phyloP scores from a whole-genome alignment of 2,797 vertebrate genomes.

The Pelodytes ibericus region DNA sequence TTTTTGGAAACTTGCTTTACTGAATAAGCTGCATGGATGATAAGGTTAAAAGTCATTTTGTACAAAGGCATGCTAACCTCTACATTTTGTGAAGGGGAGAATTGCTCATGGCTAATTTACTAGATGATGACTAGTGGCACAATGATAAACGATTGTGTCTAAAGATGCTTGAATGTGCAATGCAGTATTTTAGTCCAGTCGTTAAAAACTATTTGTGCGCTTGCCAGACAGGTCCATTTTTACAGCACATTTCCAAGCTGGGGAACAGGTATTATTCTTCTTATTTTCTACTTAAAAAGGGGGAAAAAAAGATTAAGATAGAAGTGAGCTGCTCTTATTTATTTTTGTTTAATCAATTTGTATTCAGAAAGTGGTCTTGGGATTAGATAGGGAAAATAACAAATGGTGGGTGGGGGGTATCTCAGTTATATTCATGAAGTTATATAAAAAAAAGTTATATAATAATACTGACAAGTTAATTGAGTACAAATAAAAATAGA shows the following conservation, averaged over 20 bases:
- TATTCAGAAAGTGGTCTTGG: no score
- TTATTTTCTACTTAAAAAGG: conserved; percentile 18
- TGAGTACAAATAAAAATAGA: no score
- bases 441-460: no score
- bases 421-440: no score
- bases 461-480: no score
- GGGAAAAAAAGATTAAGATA: neutral
- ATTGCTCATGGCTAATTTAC: conserved; percentile 80
- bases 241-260: no score
- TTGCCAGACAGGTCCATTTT: conserved; percentile 1
- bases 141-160: conserved; percentile 75
- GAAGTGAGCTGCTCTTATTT: no score
- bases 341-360: no score
- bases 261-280: neutral
- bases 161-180: conserved; percentile 72
- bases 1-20: neutral
- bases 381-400: no score
- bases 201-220: conserved; percentile 60
- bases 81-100: conserved; percentile 27
- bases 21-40: neutral
- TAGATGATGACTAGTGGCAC: conserved; percentile 77
- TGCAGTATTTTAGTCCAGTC: conserved; percentile 65
- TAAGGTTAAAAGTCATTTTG: conserved; percentile 24
- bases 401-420: no score
- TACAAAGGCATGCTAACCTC: conserved; percentile 42